Base-by-base conservation (phyloP, 2,797 vertebrate genomes). In the Micromesistius poutassou region DNA sequence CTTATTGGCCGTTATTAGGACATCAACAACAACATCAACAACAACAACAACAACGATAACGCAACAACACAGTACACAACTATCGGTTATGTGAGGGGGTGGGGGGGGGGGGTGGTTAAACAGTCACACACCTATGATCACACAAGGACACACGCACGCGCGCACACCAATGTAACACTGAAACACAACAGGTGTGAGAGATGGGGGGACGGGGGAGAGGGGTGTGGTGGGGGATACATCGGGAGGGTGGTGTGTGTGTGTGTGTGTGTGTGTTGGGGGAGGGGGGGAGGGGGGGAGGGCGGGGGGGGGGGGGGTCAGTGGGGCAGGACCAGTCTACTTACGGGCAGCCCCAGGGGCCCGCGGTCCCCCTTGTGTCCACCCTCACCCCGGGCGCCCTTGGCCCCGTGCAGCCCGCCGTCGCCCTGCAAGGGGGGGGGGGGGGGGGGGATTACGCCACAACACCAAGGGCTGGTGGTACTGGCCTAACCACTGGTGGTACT, bases 341-440 rank as follows among this genome's bases (percentile, higher is more conserved):
- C 98, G 86, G 98, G 97, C 90, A 99, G 98, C 93, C 98, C 98
- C 91, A 99, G 93, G 81, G 97, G 97, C 93, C 98, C 97, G 91
- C 98, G 95, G 93, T 99, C 98, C 89, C 98, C 97, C 94, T 98
- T 99, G 94, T 98, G 96, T 91, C 98, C 97, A 77, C 94, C 86
- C 92, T 99, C 97, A 88, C 98, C 98, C 84, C 97, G 96, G 88
- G 94, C 94, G 84, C 98, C 98, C 95, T 98, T 99, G 88, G 96
- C 87, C 91, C 97, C 97, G 91, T 96, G 96, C 94, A 97, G 94
- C 89, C 98, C 98, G 91, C 96, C 91, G 91, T 99, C 98, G 86
- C 98, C 98, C 98, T 97, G 95, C 5, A 62, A 62, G 55, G n/a
- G 25, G 55, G 19, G 19, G 19, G 14, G 19, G 16, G 4, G 19